Percentiles rank a stretch among this genome's conserved stretches.
phyloP scores from a whole-genome alignment of 2,888 invertebrate genomes.

The Cremastinae sp. region DNA sequence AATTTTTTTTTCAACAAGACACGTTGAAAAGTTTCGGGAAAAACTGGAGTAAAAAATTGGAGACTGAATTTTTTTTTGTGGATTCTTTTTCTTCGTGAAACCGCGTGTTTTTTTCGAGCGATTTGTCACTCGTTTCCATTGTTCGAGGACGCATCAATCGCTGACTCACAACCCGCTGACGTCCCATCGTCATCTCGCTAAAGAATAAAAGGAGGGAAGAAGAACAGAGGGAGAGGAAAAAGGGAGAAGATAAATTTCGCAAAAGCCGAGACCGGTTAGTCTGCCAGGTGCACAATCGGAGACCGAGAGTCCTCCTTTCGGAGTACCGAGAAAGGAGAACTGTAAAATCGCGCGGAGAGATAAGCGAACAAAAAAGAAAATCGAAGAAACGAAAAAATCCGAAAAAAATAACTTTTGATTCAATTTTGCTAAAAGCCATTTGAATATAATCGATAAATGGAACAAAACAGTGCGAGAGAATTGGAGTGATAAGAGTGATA shows the following conservation, averaged over 20 bases:
- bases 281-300: constrained; percentile 9
- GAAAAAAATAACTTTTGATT: too few relatives aligned
- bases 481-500: background rate
- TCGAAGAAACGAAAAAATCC: background rate
- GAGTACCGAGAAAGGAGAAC: constrained; percentile 2
- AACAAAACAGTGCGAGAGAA: background rate
- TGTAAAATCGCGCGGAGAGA: background rate
- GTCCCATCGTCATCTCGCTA: too few relatives aligned
- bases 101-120: background rate
- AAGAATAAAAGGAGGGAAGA: background rate
- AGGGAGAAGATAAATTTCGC: constrained; percentile 24
- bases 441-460: constrained; percentile 14
- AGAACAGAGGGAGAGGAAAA: background rate
- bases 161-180: background rate
- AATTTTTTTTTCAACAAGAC: too few relatives aligned
- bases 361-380: background rate
- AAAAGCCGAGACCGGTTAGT: constrained; percentile 11
- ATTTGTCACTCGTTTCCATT: background rate
- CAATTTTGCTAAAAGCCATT: too few relatives aligned
- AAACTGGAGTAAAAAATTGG: background rate
- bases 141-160: too few relatives aligned
- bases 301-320: background rate
- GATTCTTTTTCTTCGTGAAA: background rate
- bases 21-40: too few relatives aligned
- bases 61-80: background rate